Base-by-base conservation (phyloP, 2,797 vertebrate species). In the Zonotrichia albicollis region DNA sequence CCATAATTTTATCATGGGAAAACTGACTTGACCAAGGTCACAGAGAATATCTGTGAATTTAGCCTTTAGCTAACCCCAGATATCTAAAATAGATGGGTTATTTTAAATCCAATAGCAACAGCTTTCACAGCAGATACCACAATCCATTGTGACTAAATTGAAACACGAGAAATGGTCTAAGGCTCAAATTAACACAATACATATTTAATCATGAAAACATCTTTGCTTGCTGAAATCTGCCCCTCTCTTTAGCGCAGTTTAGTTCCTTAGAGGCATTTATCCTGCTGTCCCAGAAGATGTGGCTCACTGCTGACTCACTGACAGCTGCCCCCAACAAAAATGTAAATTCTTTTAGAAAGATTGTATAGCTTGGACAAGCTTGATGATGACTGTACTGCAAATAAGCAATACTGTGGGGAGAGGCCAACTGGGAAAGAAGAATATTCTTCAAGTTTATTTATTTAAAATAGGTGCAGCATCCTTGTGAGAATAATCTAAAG, bases 101-200 rank as follows among this genome's bases (percentile, higher is more conserved):
- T 67, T 95, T 93, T 38, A 90, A 84, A 84, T 36, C 55, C 36
- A 87, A 43, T 5, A 89, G 77, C 90, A 94, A 73, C 32, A 45
- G 45, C 40, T 93, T 89, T 79, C 65, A 79, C 74, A 74, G 72
- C 12, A 78, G 73, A 66, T 70, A 81, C n/a, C 3, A 25, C 46
- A 81, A 73, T 25, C 23, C 43, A 71, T 86, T 65, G 13, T 32
- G 48, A 71, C 26, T 55, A 21, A 58, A 90, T 4, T 68, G n/a
- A 94, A 86, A 86, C 23, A 81, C 0, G 0, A 83, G 36, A 84
- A 72, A 42, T 9, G 26, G 21, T 92, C 45, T 27, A 66, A 79
- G 43, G 46, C 30, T 67, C 46, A 73, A 27, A 87, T 71, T 76
- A 76, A 79, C 60, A 45, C 34, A 78, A 67, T n/a, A 48, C 19